Percentiles rank a stretch among this genome's conserved stretches.
phyloP scores from a whole-genome alignment of 92 coral and sea anemone species.

The Actinostola sp. region DNA sequence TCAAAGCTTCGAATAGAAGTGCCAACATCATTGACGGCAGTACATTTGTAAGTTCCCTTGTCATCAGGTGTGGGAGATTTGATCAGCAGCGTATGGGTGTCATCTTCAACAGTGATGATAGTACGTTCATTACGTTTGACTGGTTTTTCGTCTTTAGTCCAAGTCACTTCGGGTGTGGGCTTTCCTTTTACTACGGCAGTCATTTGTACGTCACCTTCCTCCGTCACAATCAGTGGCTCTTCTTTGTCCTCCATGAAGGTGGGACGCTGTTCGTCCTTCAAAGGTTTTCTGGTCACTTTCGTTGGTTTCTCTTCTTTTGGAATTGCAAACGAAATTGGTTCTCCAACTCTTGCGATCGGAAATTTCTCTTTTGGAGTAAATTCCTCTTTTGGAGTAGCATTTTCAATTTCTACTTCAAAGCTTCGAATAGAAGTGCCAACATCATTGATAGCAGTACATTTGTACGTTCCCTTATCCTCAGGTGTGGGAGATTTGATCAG shows the following conservation, averaged over 20 bases:
- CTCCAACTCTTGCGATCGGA: too few relatives aligned
- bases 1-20: slow-evolving; percentile 2
- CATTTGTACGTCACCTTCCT: slow-evolving; percentile 68
- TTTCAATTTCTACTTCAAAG: slow-evolving; percentile 39
- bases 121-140: slow-evolving; percentile 23
- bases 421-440: slow-evolving; percentile 29
- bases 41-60: slow-evolving; percentile 45
- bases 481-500: slow-evolving; percentile 63
- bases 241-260: slow-evolving; percentile 27
- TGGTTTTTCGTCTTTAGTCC: slow-evolving; percentile 51
- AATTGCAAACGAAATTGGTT: too few relatives aligned
- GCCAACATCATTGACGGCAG: slow-evolving; percentile 49
- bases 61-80: slow-evolving; percentile 35
- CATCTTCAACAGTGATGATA: slow-evolving; percentile 28
- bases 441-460: slow-evolving; percentile 62
- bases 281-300: too few relatives aligned
- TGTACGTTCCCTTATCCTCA: slow-evolving; percentile 78
- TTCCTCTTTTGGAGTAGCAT: not conserved
- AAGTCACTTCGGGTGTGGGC: slow-evolving; percentile 40
- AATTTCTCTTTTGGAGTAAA: too few relatives aligned
- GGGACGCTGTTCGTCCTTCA: slow-evolving; percentile 7
- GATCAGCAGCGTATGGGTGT: slow-evolving; percentile 41
- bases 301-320: too few relatives aligned
- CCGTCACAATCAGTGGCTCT: slow-evolving; percentile 65
- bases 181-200: slow-evolving; percentile 63